Base-by-base conservation (phyloP, 2,113 vertebrate species). In the Phyllostomus hastatus region DNA sequence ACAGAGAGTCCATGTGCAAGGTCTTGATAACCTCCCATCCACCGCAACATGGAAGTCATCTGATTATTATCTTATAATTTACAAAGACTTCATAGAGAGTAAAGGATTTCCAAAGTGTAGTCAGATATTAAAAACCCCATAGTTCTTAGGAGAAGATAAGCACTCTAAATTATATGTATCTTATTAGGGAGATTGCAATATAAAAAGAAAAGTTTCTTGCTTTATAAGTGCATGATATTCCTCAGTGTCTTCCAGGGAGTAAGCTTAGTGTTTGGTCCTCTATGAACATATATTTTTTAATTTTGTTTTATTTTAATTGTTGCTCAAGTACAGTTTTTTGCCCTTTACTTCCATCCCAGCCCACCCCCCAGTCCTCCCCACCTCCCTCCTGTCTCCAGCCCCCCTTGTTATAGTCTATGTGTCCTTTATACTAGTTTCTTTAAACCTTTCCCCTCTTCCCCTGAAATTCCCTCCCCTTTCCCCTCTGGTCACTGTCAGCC, bases 31-130 rank as follows among this genome's bases (percentile, higher is more conserved):
- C 90, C 69, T 95, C 70, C 92, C 31, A 83, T 41, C 12, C 52
- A 93, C 78, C 17, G 82, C n/a, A 89, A 82, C 48, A 73, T 48
- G 93, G 80, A 95, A 95, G 86, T 94, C 61, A 76, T 89, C 16
- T 97, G 89, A 94, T 96, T 59, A 67, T 83, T 91, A 95, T 96
- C 94, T 95, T 86, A 80, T 72, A 70, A 95, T 93, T 95, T 97
- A 93, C 54, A 95, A 95, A 94, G 82, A 95, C 52, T 93, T 93
- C 38, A 82, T 59, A 82, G 59, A 91, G 87, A 97, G 95, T 85
- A 95, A 97, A 95, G 78, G 31, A 70, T 67, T 95, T 97, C 72
- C 38, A 91, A 91, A 95, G 57, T 69, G 16, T 72, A 82, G 67
- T 73, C 19, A 75, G 46, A 73, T 82, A 46, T 97, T 91, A 82